Percentiles rank a stretch among this genome's conserved stretches.
Conservation (phyloP, 2,113 vertebrate genomes). For the Symphodus melops region DNA sequence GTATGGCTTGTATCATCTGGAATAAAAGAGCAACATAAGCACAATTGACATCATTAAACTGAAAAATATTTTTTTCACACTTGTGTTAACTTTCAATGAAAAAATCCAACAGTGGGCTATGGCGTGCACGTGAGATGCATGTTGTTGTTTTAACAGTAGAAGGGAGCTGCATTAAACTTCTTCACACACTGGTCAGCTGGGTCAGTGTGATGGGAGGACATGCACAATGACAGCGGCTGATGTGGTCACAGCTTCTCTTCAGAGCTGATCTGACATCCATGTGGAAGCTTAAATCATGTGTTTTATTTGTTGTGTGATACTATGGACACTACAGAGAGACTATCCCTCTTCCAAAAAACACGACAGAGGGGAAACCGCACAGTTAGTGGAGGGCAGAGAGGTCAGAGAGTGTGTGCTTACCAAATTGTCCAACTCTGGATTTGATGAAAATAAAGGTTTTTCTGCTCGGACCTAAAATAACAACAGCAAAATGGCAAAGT, state of each 20-base stretch:
- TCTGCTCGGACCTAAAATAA: slow-evolving; percentile 93
- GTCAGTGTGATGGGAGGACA: slow-evolving; percentile 33
- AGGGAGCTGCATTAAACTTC: background rate
- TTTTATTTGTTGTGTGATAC: slow-evolving; percentile 65
- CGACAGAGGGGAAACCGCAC: slow-evolving; percentile 20
- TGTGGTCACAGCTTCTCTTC: slow-evolving; percentile 48
- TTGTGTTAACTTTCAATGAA: background rate
- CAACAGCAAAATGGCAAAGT: slow-evolving; percentile 62
- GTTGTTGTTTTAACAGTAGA: background rate
- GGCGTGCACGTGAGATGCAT: background rate
- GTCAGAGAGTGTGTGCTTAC: slow-evolving; percentile 84
- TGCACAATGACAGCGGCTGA: slow-evolving; percentile 57
- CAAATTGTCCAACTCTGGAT: slow-evolving; percentile 99
- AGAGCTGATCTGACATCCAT: slow-evolving; percentile 54
- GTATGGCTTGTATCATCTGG: slow-evolving; percentile 99
- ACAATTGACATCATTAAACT: slow-evolving; percentile 15
- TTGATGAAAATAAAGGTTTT: slow-evolving; percentile 99
- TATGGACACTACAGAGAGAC: slow-evolving; percentile 50
- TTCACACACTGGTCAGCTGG: slow-evolving; percentile 57
- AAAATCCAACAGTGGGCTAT: background rate
- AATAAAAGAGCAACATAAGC: slow-evolving; percentile 33
- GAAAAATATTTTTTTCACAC: slow-evolving; percentile 2
- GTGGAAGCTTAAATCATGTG: slow-evolving; percentile 65
- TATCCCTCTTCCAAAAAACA: slow-evolving; percentile 1
- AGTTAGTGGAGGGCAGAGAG: slow-evolving; percentile 18